These are phyloP conservation scores for Botia almorhae DNA, from an alignment of 2,797 vertebrate genomes.

Conservation along the genomic window DNA sequence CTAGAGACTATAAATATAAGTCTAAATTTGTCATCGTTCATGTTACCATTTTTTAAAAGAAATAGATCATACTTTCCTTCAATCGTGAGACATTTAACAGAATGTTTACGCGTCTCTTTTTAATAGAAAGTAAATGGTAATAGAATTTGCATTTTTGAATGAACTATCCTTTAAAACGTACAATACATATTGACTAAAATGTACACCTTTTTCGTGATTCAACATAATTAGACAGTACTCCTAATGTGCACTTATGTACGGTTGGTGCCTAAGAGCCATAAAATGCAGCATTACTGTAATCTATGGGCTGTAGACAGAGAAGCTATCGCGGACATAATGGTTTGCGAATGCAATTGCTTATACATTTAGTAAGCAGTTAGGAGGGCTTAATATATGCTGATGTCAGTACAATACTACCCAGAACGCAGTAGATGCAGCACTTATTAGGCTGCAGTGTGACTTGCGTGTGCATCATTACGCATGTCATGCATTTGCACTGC, in stretches of 20 bases:
- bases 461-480: constrained; percentile 19
- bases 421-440: constrained; percentile 47
- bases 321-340: constrained; percentile 19
- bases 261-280: not conserved
- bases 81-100: too few species aligned
- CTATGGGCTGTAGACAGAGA: constrained; percentile 16
- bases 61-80: not conserved
- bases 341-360: constrained; percentile 48
- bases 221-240: not conserved
- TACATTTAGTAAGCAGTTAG: constrained; percentile 53
- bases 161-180: too few species aligned
- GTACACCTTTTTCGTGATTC: not conserved
- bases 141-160: too few species aligned
- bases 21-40: not conserved
- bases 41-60: not conserved
- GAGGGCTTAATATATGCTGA: constrained; percentile 45
- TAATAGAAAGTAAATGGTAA: too few species aligned
- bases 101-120: too few species aligned
- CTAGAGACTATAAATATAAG: not conserved
- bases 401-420: constrained; percentile 47
- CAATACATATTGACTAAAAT: not conserved
- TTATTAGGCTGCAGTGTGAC: constrained; percentile 27
- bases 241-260: constrained; percentile 14
- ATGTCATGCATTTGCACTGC: constrained; percentile 50
- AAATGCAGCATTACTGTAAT: constrained; percentile 33